Evolutionary conservation across 2,797 vertebrate species (phyloP), one percentile per base, ranked within the genome.

Genomic region (Xenops minutus): DNA sequence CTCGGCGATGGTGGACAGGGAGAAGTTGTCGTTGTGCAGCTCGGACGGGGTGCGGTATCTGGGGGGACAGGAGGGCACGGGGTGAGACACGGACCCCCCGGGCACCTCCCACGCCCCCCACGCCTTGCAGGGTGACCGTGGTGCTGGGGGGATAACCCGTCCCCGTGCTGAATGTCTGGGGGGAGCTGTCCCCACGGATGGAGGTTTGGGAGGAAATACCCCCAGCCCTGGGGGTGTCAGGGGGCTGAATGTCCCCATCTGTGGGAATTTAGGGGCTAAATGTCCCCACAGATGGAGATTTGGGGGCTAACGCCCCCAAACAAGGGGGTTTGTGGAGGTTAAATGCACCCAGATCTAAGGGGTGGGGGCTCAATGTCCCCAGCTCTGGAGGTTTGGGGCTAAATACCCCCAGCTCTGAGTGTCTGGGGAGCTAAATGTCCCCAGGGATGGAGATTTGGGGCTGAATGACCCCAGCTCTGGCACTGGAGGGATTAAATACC

Each of bases 1-100:
- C 98, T 99, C 99, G 93, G 99, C 99, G 98, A 99, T 99, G 98
- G 99, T 99, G 98, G 99, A 99, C 95, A 99, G 98, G 96, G 99
- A 99, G 98, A 99, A 99, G 99, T 99, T 99, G 98, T 99, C 99
- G 79, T 99, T 99, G 99, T 99, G 99, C 96, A 99, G 99, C 98
- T 99, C 99, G 83, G 99, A 99, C 32, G 99, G 98, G 85, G 99
- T 99, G 97, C 99, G 98, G 98, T 99, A 99, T 98, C 99, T 99
- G 99, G 98, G 98, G 64, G 79, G 59, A 37, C 59, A 81, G 93
- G 41, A 89, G 58, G 92, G 36, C 18, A 2, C 1, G 7, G 14
- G 29, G 5, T 92, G 79, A 95, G 86, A 58, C 12, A 2, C n/a
- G 17, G 37, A 30, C 5, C 3, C 24, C 55, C 14, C 51, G 18